Base-by-base conservation (phyloP, 1,140 invertebrate species). In the Maconellicoccus hirsutus region DNA sequence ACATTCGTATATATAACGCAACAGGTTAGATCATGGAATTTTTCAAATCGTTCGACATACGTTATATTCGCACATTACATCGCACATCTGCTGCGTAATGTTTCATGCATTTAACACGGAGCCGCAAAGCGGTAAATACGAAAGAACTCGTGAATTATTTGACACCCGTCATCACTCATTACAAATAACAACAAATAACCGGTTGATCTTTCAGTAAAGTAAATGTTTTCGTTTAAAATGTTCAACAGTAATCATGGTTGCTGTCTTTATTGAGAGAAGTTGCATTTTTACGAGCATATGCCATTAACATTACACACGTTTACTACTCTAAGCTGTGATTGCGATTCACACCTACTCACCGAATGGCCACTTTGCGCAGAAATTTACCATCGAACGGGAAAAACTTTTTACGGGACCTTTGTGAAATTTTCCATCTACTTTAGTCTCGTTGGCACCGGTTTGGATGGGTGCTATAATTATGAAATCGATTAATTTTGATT, bases 111-210 rank as follows among this genome's bases (percentile, higher is more conserved):
- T 52, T 52, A 52, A 52, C 42, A 19, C 12, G 2, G 6, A 8
- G 3, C n/a, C 42, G 16, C 4, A 14, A 16, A 33, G 29, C 29
- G 29, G 29, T 33, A 33, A 6, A 12, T 12, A 12, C 29, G 29
- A 33, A 33, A 33, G 29, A 33, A 33, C 29, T 52, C 42, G 42
- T 52, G 42, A 52, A 52, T 52, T 52, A 52, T 52, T 52, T 52
- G 42, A 52, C 42, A 52, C 42, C 42, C 10, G 42, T 52, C 42
- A 52, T 52, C 42, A 52, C 42, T 52, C n/a, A 52, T 52, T 52
- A 52, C 42, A 52, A 52, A 52, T 52, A 52, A 52, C 42, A 52
- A 52, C 42, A 52, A 52, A 52, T 16, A 52, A 52, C 42, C 42
- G 42, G 42, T 52, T 16, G 42, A 52, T 52, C 42, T 52, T 52